phyloP scores from a whole-genome alignment of 2,113 vertebrate genomes.

The Ptilonorhynchus violaceus region DNA sequence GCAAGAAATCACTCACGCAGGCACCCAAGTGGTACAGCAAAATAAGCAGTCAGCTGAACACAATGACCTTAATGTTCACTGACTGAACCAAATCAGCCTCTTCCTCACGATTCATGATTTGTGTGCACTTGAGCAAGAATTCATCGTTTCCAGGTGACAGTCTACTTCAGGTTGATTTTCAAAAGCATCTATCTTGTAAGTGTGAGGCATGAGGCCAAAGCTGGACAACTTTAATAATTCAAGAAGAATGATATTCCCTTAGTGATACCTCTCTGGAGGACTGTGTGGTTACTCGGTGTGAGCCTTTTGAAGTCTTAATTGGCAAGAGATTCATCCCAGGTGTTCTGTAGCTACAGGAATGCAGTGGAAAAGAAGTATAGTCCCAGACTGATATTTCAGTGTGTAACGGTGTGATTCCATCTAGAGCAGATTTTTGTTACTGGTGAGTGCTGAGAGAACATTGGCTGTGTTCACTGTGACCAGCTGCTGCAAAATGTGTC shows the following conservation, averaged over 20 bases:
- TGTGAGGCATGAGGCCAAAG: background rate
- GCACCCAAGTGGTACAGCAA: background rate
- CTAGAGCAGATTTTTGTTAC: background rate
- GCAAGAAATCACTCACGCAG: background rate
- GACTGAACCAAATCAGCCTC: slow-evolving; percentile 19
- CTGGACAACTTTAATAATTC: slow-evolving; percentile 18
- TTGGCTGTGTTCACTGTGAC: background rate
- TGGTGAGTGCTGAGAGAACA: background rate
- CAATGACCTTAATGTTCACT: background rate
- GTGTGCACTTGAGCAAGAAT: slow-evolving; percentile 13
- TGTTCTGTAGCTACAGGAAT: background rate
- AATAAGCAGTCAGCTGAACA: slow-evolving; percentile 36
- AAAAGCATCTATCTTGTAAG: background rate
- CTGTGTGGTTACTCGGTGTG: background rate
- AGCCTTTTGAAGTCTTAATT: slow-evolving; percentile 35
- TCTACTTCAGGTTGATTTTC: slow-evolving; percentile 24
- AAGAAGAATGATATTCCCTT: background rate
- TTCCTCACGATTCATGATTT: background rate
- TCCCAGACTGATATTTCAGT: background rate
- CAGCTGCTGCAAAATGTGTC: background rate
- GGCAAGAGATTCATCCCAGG: background rate
- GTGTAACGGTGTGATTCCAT: background rate
- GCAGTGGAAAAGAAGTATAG: background rate
- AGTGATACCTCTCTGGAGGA: slow-evolving; percentile 2
- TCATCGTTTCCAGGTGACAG: slow-evolving; percentile 5